Evolutionary conservation across 2,113 vertebrate genomes (phyloP).

Genomic region (Machaerirhynchus nigripectus): DNA sequence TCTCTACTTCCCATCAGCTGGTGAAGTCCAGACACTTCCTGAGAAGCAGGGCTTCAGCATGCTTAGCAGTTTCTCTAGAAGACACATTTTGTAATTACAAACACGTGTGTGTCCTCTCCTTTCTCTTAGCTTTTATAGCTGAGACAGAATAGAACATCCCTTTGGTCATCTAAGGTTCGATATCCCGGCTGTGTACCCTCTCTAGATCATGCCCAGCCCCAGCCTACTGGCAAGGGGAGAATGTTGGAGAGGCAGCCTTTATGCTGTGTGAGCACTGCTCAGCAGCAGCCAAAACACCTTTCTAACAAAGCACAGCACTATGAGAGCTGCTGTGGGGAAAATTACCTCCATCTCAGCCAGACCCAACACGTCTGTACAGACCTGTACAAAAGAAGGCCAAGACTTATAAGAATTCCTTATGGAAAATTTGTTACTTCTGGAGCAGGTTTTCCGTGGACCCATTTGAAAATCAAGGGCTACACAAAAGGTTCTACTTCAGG

Average conservation of each 20-base stretch:
- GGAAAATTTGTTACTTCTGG: neutral
- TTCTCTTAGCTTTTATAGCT: neutral
- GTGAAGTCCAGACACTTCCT: neutral
- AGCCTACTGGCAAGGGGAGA: accelerated
- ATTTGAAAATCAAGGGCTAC: neutral
- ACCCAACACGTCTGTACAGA: neutral
- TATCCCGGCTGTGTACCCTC: neutral
- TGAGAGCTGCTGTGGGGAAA: neutral
- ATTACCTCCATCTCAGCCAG: neutral
- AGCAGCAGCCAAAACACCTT: neutral
- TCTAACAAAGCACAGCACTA: neutral
- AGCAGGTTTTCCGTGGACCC: neutral
- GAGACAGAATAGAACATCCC: neutral
- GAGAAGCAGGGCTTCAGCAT: neutral
- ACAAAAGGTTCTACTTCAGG: neutral
- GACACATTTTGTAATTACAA: neutral
- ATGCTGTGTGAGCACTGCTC: neutral
- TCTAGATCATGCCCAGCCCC: neutral
- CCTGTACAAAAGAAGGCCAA: neutral
- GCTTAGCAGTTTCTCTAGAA: neutral
- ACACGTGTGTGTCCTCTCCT: neutral
- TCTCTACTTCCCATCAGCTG: neutral
- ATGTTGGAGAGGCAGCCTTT: neutral
- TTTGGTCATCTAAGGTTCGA: neutral
- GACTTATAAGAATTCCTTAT: neutral